These are phyloP conservation scores for Benthosema pterotum DNA, from an alignment of 2,797 vertebrate species.

Conservation along the genomic window DNA sequence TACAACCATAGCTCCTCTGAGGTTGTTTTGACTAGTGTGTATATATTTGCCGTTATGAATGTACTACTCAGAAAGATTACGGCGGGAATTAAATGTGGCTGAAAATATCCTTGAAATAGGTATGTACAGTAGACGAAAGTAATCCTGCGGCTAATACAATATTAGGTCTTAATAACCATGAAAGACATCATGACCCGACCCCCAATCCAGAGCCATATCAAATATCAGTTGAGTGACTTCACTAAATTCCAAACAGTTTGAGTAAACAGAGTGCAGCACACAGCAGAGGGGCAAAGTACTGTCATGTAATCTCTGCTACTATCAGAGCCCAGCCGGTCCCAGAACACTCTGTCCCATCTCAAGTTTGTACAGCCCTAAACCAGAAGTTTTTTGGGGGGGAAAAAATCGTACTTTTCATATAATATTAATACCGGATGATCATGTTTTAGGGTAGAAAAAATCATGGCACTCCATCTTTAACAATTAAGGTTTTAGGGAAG, in stretches of 20 bases:
- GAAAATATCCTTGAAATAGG: slow-evolving; percentile 5
- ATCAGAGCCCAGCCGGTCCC: too few relatives aligned
- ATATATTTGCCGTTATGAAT: neutral
- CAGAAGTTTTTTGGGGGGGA: too few relatives aligned
- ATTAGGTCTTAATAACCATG: slow-evolving; percentile 18
- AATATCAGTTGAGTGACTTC: slow-evolving; percentile 24
- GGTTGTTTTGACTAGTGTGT: neutral
- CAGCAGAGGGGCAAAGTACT: slow-evolving; percentile 23
- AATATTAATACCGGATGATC: too few relatives aligned
- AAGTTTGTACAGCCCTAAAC: too few relatives aligned
- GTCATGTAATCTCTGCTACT: slow-evolving; percentile 22
- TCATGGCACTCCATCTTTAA: too few relatives aligned
- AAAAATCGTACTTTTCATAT: too few relatives aligned
- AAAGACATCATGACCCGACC: slow-evolving; percentile 19
- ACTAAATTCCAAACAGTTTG: slow-evolving; percentile 22
- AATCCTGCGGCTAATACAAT: slow-evolving; percentile 14
- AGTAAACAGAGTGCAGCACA: slow-evolving; percentile 13
- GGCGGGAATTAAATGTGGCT: neutral
- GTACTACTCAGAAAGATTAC: slow-evolving; percentile 4
- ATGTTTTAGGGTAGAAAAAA: too few relatives aligned
- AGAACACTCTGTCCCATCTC: too few relatives aligned
- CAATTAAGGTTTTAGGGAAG: too few relatives aligned
- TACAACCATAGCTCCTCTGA: neutral
- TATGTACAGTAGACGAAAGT: slow-evolving; percentile 1
- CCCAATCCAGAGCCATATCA: slow-evolving; percentile 29